Evolutionary conservation across 2,888 invertebrate genomes (phyloP).

Genomic region (Chrysodeixis includens): DNA sequence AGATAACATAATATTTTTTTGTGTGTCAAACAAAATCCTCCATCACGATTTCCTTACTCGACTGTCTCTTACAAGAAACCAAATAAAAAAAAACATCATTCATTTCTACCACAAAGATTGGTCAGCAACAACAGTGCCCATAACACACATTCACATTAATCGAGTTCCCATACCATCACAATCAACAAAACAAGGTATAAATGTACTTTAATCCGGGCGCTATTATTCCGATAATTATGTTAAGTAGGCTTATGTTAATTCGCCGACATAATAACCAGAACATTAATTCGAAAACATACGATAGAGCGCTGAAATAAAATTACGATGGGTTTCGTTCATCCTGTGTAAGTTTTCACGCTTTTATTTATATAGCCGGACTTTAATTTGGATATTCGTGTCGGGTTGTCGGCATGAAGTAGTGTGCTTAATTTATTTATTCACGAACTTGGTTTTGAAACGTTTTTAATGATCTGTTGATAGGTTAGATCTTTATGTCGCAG

Average conservation of each 20-base stretch:
- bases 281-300: slow-evolving; percentile 25
- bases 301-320: slow-evolving; percentile 28
- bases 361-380: not conserved
- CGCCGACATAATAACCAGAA: slow-evolving; percentile 23
- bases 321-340: slow-evolving; percentile 13
- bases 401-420: no score
- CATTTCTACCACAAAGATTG: not conserved
- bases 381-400: not conserved
- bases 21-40: no score
- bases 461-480: no score
- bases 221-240: slow-evolving; percentile 42
- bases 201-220: slow-evolving; percentile 34
- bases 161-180: slow-evolving; percentile 20
- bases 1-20: no score
- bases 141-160: slow-evolving; percentile 6
- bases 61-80: no score
- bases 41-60: no score
- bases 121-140: not conserved
- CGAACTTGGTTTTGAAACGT: no score
- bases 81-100: no score
- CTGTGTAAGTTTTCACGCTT: not conserved
- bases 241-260: slow-evolving; percentile 43
- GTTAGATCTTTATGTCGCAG: no score
- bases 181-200: slow-evolving; percentile 26
- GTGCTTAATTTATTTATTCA: no score